Base-by-base conservation (phyloP, 2,888 invertebrate species). In the Callosobruchus maculatus region DNA sequence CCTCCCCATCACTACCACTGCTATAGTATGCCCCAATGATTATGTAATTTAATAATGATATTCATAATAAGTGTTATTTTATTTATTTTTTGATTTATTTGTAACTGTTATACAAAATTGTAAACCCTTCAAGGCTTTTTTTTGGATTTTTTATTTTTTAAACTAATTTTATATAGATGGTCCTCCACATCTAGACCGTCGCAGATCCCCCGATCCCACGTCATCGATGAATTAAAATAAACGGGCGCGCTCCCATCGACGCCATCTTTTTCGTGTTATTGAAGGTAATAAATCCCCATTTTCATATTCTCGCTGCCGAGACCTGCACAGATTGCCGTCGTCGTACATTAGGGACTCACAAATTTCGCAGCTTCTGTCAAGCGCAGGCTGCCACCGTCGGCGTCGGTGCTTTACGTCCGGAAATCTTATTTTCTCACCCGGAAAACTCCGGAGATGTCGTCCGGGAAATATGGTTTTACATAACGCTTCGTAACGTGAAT, bases 361-460 rank as follows among this genome's bases (percentile, higher is more conserved):
- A 85, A 85, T 85, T 84, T 83, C 84, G 81, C 82, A 83, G 80
- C 81, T 76, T 80, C 84, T 83, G 85, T 84, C 85, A 85, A 81
- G 81, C 80, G 82, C 85, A 85, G 83, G 81, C 81, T 82, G 83
- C 80, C 77, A 20, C 22, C 70, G 70, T 21, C n/a, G n/a, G n/a
- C 22, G 70, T 20, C 22, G 21, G 26, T 26, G 70, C 69, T 69
- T 77, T 70, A 22, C 70, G 21, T 26, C 21, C 70, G 22, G 70
- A 26, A 21, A 70, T 49, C 49, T 49, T 49, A 49, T 49, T 49
- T 49, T 49, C 49, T 49, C 13, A 49, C 49, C 49, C 49, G 49
- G 49, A 49, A 49, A 49, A 49, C 13, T 7, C 49, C 18, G 7
- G 49, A 49, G 49, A 49, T 49, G 49, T 49, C 49, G 49, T 18